Base-by-base conservation (phyloP, 2,797 vertebrate genomes). In the Pampus argenteus region DNA sequence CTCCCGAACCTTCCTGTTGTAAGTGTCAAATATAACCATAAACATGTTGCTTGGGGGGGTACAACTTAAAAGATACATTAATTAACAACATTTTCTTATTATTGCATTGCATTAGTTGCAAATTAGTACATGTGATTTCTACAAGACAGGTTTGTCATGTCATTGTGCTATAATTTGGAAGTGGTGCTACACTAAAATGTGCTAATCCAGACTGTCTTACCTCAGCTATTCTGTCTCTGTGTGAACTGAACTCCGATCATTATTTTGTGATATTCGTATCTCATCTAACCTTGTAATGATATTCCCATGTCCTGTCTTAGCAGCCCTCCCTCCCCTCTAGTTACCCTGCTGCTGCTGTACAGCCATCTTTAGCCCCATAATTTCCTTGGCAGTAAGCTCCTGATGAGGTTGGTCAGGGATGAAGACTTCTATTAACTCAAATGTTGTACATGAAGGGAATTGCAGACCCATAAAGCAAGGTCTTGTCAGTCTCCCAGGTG, bases 391-490 rank as follows among this genome's bases (percentile, higher is more conserved):
- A 92, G 88, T 92, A 88, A 93, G 90, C 92, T 91, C 88, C 88
- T 95, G 94, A 96, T 95, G 94, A 95, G 94, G 93, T 94, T 94
- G 94, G 93, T 95, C 93, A 94, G 90, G 93, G 93, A 94, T 95
- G 94, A 94, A 93, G 93, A 92, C 93, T 95, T 95, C 93, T 93
- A 95, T 95, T 95, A 95, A 93, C 91, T 92, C 91, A 91, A 93
- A 93, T 94, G 93, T 95, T 94, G 93, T 94, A 95, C 93, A 95
- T 91, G 92, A 91, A 90, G 89, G 90, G 86, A 94, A 93, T 91
- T 93, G 93, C 91, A 88, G 90, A 93, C 90, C 92, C 91, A 94
- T 94, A 95, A 94, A 95, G 85, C 88, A 92, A 90, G 91, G 91
- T 91, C 91, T 91, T 94, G 92, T 92, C 91, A 90, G 90, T 90